These are phyloP conservation scores for Trichopoda pennipes DNA, from an alignment of 2,888 invertebrate genomes.

Conservation along the genomic window DNA sequence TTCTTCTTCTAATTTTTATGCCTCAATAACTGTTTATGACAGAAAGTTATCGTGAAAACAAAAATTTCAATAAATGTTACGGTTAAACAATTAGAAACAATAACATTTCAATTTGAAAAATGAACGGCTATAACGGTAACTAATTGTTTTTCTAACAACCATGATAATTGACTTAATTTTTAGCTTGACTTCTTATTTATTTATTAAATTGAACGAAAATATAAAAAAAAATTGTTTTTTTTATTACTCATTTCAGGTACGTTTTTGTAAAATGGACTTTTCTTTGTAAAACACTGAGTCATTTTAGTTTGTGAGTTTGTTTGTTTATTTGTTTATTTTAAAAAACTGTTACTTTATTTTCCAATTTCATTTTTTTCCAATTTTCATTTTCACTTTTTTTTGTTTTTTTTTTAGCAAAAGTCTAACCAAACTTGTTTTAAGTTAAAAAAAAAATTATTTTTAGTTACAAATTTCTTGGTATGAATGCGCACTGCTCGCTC, in stretches of 20 bases:
- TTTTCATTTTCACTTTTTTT: conserved; percentile 65
- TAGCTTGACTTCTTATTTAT: conserved; percentile 5
- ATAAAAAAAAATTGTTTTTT: neutral
- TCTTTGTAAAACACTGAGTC: conserved; percentile 10
- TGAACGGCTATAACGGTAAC: conserved; percentile 23
- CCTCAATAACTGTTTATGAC: neutral
- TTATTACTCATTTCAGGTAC: conserved; percentile 58
- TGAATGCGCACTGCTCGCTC: neutral
- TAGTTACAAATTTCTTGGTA: conserved; percentile 4
- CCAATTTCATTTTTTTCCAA: conserved; percentile 17
- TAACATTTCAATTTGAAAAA: conserved; percentile 13
- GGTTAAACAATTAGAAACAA: neutral
- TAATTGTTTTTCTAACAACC: conserved; percentile 27
- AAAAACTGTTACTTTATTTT: no score
- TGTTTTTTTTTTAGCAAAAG: conserved; percentile 29
- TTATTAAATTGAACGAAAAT: neutral
- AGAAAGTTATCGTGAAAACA: conserved; percentile 15
- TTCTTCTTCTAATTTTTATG: neutral
- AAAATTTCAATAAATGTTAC: conserved; percentile 11
- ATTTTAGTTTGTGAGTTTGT: conserved; percentile 17
- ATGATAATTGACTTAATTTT: neutral
- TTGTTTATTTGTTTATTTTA: conserved; percentile 17
- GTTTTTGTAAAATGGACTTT: conserved; percentile 19
- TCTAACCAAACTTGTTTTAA: conserved; percentile 60
- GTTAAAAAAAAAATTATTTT: conserved; percentile 19